These are phyloP conservation scores for Atrichornis clamosus DNA, from an alignment of 2,113 vertebrate genomes.

Conservation along the genomic window DNA sequence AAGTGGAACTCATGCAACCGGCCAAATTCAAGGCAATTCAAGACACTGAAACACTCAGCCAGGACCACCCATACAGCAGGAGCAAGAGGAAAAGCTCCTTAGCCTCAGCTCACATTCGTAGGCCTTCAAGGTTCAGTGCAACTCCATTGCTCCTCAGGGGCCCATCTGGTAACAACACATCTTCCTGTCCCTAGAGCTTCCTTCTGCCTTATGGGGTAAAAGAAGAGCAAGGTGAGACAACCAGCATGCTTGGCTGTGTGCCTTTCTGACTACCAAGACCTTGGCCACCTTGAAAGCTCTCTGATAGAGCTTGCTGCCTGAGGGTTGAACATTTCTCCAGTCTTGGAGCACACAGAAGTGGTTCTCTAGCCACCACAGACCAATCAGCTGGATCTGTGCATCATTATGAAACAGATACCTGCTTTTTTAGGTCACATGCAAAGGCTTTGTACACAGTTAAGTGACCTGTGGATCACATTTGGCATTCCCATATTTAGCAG, in stretches of 20 bases:
- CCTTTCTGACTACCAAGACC: neutral
- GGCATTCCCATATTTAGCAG: neutral
- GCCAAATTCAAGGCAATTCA: neutral
- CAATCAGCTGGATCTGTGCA: neutral
- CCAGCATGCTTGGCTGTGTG: fast-evolving
- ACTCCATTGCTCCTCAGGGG: fast-evolving
- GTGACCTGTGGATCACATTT: neutral
- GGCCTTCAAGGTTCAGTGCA: neutral
- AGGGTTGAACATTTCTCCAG: neutral
- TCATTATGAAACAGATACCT: neutral
- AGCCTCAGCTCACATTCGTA: neutral
- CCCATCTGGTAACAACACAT: neutral
- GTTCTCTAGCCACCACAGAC: neutral
- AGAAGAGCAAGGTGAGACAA: neutral
- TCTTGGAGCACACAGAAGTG: fast-evolving
- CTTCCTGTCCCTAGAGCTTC: neutral
- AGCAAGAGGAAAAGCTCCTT: neutral
- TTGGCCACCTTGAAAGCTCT: neutral
- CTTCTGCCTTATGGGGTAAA: neutral
- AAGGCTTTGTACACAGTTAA: neutral
- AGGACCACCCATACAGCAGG: neutral
- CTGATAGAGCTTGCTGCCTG: neutral
- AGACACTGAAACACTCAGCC: neutral
- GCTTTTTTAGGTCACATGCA: neutral
- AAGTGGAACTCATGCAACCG: neutral